Evolutionary conservation across 2,888 invertebrate genomes (phyloP).

Genomic region (Monochamus alternatus): DNA sequence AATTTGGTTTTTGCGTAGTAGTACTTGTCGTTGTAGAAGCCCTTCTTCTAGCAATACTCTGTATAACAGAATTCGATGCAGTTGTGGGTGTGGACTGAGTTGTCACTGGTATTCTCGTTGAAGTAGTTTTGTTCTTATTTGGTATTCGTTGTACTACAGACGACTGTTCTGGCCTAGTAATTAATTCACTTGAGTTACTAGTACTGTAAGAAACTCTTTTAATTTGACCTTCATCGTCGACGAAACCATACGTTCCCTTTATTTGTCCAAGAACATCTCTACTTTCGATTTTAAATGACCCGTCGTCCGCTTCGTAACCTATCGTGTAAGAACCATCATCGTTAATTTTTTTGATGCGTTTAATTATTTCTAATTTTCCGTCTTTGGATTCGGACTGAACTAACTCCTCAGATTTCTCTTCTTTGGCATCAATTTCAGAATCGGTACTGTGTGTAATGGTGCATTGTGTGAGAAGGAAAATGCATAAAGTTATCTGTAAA

Average conservation of each 20-base stretch:
- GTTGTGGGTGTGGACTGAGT: slow-evolving; percentile 75
- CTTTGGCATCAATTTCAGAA: slow-evolving; percentile 43
- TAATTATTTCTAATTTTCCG: slow-evolving; percentile 84
- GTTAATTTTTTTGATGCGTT: slow-evolving; percentile 86
- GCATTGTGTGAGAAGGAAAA: slow-evolving; percentile 33
- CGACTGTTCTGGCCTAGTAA: slow-evolving; percentile 67
- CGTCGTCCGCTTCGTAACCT: slow-evolving; percentile 89
- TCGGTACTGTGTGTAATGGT: slow-evolving; percentile 24
- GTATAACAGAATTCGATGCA: slow-evolving; percentile 74
- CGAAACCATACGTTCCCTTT: slow-evolving; percentile 88
- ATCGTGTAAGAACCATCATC: slow-evolving; percentile 89
- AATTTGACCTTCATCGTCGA: slow-evolving; percentile 84
- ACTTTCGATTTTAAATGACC: slow-evolving; percentile 89
- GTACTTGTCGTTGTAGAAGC: slow-evolving; percentile 67
- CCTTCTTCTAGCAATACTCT: slow-evolving; percentile 77
- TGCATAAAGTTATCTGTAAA: slow-evolving; percentile 43
- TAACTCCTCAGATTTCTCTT: slow-evolving; percentile 72
- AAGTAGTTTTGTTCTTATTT: slow-evolving; percentile 68
- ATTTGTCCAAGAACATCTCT: slow-evolving; percentile 85
- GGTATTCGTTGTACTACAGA: slow-evolving; percentile 68
- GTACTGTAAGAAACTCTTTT: slow-evolving; percentile 85
- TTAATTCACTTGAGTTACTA: slow-evolving; percentile 72
- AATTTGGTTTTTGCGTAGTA: slow-evolving; percentile 63
- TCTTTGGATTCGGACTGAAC: slow-evolving; percentile 79
- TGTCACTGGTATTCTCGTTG: slow-evolving; percentile 66